Percentiles rank a stretch among this genome's conserved stretches.
Conservation (phyloP, 1,140 invertebrate species). For the Zaprionus ornatus region DNA sequence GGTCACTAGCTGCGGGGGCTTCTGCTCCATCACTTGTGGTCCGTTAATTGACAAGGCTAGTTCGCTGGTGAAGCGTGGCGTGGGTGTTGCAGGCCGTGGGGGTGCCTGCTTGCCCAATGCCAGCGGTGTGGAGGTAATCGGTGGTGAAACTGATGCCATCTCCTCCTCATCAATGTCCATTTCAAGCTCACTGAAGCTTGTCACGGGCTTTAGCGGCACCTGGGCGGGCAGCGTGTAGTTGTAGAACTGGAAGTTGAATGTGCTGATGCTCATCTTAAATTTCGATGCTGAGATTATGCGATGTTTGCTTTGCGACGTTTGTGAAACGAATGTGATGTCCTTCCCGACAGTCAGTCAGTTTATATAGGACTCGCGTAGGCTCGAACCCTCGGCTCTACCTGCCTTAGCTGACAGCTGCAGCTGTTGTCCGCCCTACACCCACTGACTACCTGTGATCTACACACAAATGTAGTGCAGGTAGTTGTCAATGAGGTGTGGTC, state of each 20-base stretch:
- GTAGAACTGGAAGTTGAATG: conserved; percentile 76
- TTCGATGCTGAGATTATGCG: too few species aligned
- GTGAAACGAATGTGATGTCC: conserved; percentile 29
- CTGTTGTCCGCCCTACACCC: not conserved
- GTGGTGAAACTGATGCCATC: conserved; percentile 19
- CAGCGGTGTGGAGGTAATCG: conserved; percentile 57
- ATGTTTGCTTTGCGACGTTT: not conserved
- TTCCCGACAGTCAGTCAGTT: not conserved
- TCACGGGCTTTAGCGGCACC: conserved; percentile 17
- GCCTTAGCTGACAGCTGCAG: not conserved
- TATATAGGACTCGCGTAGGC: conserved; percentile 13
- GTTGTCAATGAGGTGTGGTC: conserved; percentile 18
- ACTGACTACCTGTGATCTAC: not conserved
- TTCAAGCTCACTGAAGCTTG: conserved; percentile 70
- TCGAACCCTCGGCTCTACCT: conserved; percentile 1
- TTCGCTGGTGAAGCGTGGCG: conserved; percentile 56
- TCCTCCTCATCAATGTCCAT: conserved; percentile 75
- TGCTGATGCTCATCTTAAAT: conserved; percentile 72
- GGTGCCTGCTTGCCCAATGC: conserved; percentile 8
- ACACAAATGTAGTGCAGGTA: conserved; percentile 15
- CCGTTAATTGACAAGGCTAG: conserved; percentile 33
- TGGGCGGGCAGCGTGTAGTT: conserved; percentile 63
- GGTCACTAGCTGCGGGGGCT: not conserved
- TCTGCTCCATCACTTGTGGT: conserved; percentile 30
- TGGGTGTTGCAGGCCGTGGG: conserved; percentile 5